Evolutionary conservation across 2,797 vertebrate species (phyloP), one percentile per base, ranked within the genome.

Genomic region (Catamblyrhynchus diadema): DNA sequence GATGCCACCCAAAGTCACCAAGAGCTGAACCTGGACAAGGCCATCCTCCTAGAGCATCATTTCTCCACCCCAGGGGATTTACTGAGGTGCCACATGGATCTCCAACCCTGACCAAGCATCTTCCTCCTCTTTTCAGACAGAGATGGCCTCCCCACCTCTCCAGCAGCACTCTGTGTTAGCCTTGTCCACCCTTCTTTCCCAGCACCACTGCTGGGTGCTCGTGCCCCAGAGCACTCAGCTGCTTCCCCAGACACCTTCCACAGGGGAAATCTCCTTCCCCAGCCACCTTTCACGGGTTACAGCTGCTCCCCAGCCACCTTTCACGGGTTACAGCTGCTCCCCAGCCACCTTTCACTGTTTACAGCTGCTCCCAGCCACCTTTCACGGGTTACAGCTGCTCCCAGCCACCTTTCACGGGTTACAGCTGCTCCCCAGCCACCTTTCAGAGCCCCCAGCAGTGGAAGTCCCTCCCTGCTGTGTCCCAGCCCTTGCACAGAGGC

Each of bases 171-270:
- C 67, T 60, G 25, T 3, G 0, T 30, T 2, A 65, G n/a, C 39
- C 50, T 60, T 75, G 33, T 53, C n/a, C 35, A 16, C 20, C 1
- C 44, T 64, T 42, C 59, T 60, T 32, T 65, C 33, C 42, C n/a
- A 64, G 17, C 1, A 2, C 23, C 0, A 0, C 8, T 47, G 17
- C 1, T 75, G n/a, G 17, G 62, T 79, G 22, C 8, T 64, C 2
- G 0, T 12, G 8, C 69, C 28, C 37, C 28, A 41, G 18, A n/a
- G 28, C 47, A 42, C 17, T 39, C 71, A 70, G 45, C 54, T 71
- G 13, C 13, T 41, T 23, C 47, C 48, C 17, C 48, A 50, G 27
- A 8, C 37, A 12, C 10, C 6, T 57, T 23, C 28, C 50, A 5
- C 25, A 28, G 32, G n/a, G 33, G 28, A 51, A 4, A 51, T 17